Percentiles rank a stretch among this genome's conserved stretches.
Evolutionary conservation across 2,797 vertebrate species (phyloP).

Genomic region (Danionella dracula): DNA sequence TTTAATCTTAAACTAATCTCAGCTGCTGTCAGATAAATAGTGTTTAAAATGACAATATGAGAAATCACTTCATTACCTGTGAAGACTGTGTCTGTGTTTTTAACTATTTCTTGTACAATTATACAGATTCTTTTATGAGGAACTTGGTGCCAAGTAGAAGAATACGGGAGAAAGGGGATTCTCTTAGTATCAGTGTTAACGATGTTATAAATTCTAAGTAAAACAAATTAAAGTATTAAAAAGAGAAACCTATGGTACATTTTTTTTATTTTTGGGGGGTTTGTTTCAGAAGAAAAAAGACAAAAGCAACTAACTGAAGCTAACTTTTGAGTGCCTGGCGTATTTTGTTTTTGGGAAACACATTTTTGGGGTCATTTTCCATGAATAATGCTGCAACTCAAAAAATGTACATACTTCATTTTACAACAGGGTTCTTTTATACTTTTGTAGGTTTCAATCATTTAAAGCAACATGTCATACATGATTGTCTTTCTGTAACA

Average conservation of each 20-base stretch:
- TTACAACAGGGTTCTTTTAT: slow-evolving; percentile 96
- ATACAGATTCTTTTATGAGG: slow-evolving; percentile 99
- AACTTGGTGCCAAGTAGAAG: slow-evolving; percentile 98
- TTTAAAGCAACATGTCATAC: slow-evolving; percentile 80
- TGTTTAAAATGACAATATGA: slow-evolving; percentile 98
- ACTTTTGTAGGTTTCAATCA: slow-evolving; percentile 95
- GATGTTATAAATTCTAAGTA: slow-evolving; percentile 99
- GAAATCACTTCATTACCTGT: slow-evolving; percentile 98
- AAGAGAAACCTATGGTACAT: slow-evolving; percentile 98
- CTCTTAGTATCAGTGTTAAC: slow-evolving; percentile 99
- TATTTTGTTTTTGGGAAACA: too few species aligned
- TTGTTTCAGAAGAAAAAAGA: slow-evolving; percentile 36
- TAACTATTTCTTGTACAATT: slow-evolving; percentile 99
- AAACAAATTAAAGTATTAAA: slow-evolving; percentile 99
- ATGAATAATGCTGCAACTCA: slow-evolving; percentile 98
- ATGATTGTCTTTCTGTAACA: slow-evolving; percentile 98
- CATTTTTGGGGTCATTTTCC: slow-evolving; percentile 89
- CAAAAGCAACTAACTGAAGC: slow-evolving; percentile 87
- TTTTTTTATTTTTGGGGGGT: slow-evolving; percentile 74
- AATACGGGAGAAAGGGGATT: slow-evolving; percentile 92
- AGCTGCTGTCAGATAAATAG: slow-evolving; percentile 99
- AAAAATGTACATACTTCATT: slow-evolving; percentile 98
- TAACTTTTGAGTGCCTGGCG: slow-evolving; percentile 98
- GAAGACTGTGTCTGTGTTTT: slow-evolving; percentile 99
- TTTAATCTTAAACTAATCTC: slow-evolving; percentile 98